Evolutionary conservation across 2,113 vertebrate species (phyloP).

Genomic region (Balaeniceps rex): DNA sequence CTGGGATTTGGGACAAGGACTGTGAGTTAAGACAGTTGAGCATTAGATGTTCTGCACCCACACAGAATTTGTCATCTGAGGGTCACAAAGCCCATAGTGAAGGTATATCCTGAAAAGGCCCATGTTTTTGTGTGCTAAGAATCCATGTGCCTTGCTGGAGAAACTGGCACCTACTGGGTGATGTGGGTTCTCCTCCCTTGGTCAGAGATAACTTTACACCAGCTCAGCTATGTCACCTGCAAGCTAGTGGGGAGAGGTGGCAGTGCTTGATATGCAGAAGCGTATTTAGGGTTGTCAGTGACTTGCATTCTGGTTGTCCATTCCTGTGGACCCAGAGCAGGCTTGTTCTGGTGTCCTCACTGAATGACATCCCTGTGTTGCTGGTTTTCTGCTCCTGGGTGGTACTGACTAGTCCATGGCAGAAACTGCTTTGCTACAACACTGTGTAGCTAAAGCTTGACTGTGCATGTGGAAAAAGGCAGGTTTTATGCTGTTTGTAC

Average conservation of each 20-base stretch:
- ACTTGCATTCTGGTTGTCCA: not conserved
- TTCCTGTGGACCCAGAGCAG: too few species aligned
- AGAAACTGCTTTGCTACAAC: not conserved
- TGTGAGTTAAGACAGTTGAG: not conserved
- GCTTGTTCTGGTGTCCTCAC: not conserved
- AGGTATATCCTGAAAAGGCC: not conserved
- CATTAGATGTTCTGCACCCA: not conserved
- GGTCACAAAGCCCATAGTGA: not conserved
- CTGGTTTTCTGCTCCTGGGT: not conserved
- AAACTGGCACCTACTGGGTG: not conserved
- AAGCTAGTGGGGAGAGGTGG: not conserved
- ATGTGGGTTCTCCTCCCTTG: not conserved
- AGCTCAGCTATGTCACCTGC: not conserved
- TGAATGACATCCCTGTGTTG: not conserved
- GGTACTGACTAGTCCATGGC: not conserved
- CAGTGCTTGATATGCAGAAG: not conserved
- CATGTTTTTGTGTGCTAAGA: not conserved
- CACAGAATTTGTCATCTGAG: not conserved
- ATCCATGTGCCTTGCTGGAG: not conserved
- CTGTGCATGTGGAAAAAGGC: not conserved
- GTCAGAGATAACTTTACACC: not conserved
- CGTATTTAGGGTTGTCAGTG: not conserved
- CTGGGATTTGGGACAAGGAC: not conserved
- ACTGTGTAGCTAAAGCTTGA: not conserved
- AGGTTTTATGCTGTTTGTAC: not conserved